Evolutionary conservation across 2,888 invertebrate genomes (phyloP), one percentile per base, ranked within the genome.

Genomic region (Meloe dianella): DNA sequence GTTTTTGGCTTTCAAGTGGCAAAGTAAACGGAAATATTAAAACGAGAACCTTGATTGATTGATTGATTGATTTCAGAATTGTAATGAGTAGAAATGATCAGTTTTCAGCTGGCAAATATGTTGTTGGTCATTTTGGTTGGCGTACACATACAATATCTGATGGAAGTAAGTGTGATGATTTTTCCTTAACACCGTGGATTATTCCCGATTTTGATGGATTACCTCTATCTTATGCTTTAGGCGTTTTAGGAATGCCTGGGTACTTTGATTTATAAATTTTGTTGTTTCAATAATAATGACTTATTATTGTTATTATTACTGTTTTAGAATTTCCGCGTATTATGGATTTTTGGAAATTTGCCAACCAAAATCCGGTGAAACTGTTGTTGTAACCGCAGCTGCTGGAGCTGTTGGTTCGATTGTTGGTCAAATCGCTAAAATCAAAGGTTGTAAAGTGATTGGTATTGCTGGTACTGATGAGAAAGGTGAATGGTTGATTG

Each of bases 391-490:
- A 1, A 90, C 89, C 30, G 90, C 90, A 6, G 93, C 93, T 14
- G 93, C 91, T 22, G 93, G 93, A 20, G 93, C 92, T 41, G 92
- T 93, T 14, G 94, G 93, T 7, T 89, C 88, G 66, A 86, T 90
- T 60, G 93, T 92, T 29, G 93, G 93, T 1, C 93, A 93, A 85
- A 91, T 94, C 69, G 93, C 89, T 1, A 93, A 92, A 84, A 87
- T 90, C 59, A 86, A 90, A 81, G 91, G 89, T 14, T 89, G 91
- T 74, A 86, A 82, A 65, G 92, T 91, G 0, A 89, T 93, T 72
- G 93, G 92, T 4, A 88, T 91, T 73, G 89, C 91, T 17, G 92
- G 92, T 0, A 86, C 89, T 3, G 89, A 91, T 72, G 89, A 88
- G 24, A 93, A 93, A 84, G 89, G 90, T 72, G 83, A 87, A 69